Percentiles rank a stretch among this genome's conserved stretches.
These are phyloP conservation scores for Amazona guildingii DNA, from an alignment of 2,113 vertebrate species.

Conservation along the genomic window DNA sequence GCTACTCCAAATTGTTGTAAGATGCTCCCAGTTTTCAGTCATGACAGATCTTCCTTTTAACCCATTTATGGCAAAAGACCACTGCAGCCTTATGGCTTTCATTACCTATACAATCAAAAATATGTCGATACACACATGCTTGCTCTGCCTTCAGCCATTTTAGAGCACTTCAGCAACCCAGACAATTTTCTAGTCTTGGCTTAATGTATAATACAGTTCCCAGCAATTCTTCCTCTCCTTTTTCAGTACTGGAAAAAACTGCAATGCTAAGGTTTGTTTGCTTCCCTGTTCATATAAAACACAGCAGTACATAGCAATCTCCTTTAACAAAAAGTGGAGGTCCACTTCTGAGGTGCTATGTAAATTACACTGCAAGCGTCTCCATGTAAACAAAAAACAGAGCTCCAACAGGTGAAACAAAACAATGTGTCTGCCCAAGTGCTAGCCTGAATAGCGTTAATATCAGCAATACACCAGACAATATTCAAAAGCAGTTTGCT, in stretches of 20 bases:
- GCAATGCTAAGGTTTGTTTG: neutral
- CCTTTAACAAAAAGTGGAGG: accelerated
- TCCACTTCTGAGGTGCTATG: neutral
- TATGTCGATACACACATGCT: neutral
- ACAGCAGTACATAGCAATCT: neutral
- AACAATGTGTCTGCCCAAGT: neutral
- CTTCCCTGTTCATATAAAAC: neutral
- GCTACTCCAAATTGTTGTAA: neutral
- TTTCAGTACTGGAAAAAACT: neutral
- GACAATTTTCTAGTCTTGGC: neutral
- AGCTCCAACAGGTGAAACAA: neutral
- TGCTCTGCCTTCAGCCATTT: too few relatives aligned
- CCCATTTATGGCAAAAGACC: neutral
- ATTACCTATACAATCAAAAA: neutral
- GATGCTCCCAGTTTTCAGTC: neutral
- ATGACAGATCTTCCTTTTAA: neutral
- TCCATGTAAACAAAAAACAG: neutral
- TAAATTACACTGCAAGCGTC: neutral
- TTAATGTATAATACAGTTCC: neutral
- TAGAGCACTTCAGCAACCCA: neutral
- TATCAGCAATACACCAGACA: neutral
- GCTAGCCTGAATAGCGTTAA: neutral
- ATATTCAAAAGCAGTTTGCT: neutral
- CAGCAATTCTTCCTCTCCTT: neutral
- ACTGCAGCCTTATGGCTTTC: neutral